phyloP scores from a whole-genome alignment of 2,113 vertebrate genomes.

The Pelmatolapia mariae region DNA sequence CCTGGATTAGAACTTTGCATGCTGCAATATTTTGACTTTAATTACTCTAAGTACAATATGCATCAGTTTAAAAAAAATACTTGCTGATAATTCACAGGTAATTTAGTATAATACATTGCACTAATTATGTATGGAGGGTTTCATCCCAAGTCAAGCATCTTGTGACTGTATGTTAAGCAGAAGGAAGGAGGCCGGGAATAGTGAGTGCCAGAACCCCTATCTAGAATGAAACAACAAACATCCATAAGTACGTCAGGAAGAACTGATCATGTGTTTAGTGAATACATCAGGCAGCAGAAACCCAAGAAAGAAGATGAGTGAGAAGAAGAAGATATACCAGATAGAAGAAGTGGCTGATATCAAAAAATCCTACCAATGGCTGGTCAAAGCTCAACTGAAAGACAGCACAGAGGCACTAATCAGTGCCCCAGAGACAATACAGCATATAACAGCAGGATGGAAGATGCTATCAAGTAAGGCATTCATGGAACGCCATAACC shows the following conservation, averaged over 20 bases:
- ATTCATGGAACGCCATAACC: neutral
- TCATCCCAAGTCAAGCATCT: neutral
- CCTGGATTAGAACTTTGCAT: neutral
- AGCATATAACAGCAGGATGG: neutral
- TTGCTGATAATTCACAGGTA: neutral
- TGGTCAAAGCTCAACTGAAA: too few species aligned
- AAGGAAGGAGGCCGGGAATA: neutral
- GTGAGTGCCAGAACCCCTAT: neutral
- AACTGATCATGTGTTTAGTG: neutral
- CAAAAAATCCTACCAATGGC: too few species aligned
- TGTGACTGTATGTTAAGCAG: neutral
- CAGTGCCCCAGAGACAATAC: too few species aligned
- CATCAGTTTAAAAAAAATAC: neutral
- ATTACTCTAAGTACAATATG: neutral
- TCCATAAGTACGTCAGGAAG: neutral
- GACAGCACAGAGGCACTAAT: too few species aligned
- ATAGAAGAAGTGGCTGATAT: neutral
- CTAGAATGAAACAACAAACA: neutral
- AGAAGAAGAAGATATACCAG: neutral
- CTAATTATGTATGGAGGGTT: neutral
- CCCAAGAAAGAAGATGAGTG: neutral
- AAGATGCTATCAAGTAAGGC: neutral
- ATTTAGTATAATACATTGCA: neutral
- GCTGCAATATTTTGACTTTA: neutral
- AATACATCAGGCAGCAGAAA: neutral